Evolutionary conservation across 1,140 invertebrate genomes (phyloP).

Genomic region (Helicorthomorpha holstii): DNA sequence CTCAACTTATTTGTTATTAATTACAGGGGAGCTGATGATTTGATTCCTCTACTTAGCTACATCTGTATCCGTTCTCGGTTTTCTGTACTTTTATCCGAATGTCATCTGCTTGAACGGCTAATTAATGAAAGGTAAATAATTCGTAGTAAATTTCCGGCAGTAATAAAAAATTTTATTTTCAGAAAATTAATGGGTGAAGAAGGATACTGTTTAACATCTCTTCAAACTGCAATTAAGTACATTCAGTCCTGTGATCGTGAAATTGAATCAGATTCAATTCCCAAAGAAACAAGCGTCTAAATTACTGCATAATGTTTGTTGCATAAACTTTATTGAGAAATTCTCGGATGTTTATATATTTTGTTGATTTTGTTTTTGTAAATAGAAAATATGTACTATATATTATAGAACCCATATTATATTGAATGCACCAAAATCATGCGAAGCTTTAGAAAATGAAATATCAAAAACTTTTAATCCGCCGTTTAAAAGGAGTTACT

Average conservation of each 20-base stretch:
- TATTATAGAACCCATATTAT: no score
- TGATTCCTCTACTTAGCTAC: conserved; percentile 22
- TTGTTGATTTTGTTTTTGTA: no score
- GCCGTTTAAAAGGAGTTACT: no score
- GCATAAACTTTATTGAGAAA: background rate
- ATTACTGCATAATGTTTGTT: background rate
- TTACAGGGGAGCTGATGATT: conserved; percentile 25
- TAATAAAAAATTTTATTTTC: conserved; percentile 7
- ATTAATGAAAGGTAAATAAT: conserved; percentile 23
- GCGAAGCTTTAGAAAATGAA: no score
- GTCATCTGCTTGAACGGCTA: conserved; percentile 22
- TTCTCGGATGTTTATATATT: no score
- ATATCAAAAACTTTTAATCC: no score
- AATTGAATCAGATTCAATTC: no score
- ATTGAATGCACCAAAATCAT: no score
- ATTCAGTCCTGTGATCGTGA: background rate
- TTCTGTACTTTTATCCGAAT: conserved; percentile 22
- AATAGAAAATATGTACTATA: no score
- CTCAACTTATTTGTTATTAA: no score
- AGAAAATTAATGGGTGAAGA: conserved; percentile 24
- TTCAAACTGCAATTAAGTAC: conserved; percentile 19
- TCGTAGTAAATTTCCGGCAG: no score
- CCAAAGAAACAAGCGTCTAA: no score
- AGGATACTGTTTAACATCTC: conserved; percentile 22
- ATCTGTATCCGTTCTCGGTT: conserved; percentile 14